phyloP scores from a whole-genome alignment of 2,888 invertebrate species.

The Neocrepidodera transversa region DNA sequence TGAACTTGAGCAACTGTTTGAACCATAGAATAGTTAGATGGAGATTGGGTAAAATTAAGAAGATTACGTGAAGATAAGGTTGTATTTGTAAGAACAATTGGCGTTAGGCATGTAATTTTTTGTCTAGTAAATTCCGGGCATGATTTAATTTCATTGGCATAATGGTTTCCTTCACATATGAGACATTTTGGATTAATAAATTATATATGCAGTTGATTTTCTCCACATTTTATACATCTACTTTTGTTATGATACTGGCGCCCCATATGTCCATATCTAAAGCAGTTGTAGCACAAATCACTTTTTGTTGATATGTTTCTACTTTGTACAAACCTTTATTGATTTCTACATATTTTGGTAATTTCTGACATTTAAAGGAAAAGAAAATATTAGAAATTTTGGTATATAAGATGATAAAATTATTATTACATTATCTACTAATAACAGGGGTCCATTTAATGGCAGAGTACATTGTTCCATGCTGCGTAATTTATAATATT shows the following conservation, averaged over 20 bases:
- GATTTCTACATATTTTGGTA: too few species aligned
- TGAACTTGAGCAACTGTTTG: too few species aligned
- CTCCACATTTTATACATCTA: background rate
- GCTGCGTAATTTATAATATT: conserved; percentile 23
- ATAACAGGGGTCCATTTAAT: conserved; percentile 28
- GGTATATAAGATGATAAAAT: too few species aligned
- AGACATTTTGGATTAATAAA: conserved; percentile 3
- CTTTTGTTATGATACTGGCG: background rate
- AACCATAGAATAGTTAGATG: too few species aligned
- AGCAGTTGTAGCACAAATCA: conserved; percentile 11
- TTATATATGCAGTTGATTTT: background rate
- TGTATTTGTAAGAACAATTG: conserved; percentile 11
- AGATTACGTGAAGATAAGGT: too few species aligned
- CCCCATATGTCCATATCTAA: conserved; percentile 14
- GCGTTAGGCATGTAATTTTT: conserved; percentile 2
- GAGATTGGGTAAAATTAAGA: too few species aligned
- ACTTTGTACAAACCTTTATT: background rate
- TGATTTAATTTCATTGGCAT: background rate
- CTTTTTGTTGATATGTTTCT: conserved; percentile 9
- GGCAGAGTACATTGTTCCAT: conserved; percentile 28
- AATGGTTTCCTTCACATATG: conserved; percentile 3
- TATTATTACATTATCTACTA: conserved; percentile 26
- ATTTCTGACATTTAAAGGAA: background rate
- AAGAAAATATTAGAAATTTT: too few species aligned
- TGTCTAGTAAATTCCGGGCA: conserved; percentile 17